These are phyloP conservation scores for Chrysopilus asiliformis DNA, from an alignment of 2,888 invertebrate genomes.

Conservation along the genomic window DNA sequence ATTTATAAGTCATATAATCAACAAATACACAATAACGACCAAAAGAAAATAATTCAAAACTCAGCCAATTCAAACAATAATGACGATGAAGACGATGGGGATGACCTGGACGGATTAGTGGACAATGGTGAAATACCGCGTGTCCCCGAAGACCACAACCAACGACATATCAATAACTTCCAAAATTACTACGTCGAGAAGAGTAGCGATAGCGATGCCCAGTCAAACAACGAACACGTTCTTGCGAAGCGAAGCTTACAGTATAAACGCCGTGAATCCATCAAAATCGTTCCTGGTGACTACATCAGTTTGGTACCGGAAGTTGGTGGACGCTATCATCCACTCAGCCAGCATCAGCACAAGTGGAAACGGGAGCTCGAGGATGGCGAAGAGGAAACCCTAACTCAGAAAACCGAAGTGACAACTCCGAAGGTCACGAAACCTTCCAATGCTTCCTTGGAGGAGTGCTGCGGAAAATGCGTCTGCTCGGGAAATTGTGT, in stretches of 20 bases:
- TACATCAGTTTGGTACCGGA: conserved; percentile 18
- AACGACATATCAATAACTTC: conserved; percentile 2
- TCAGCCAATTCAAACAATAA: conserved; percentile 2
- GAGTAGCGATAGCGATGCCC: conserved; percentile 3
- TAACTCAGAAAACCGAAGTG: no score
- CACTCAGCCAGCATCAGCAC: conserved; percentile 13
- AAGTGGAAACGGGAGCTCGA: conserved; percentile 16
- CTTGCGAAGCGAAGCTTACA: conserved; percentile 15
- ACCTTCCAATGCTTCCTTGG: no score
- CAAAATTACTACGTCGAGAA: conserved; percentile 7
- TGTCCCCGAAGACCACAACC: conserved; percentile 3
- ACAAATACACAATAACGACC: background rate
- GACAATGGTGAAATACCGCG: conserved; percentile 3
- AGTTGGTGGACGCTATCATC: conserved; percentile 7
- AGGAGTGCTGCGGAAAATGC: no score
- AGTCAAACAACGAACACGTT: conserved; percentile 5
- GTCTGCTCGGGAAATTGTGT: no score
- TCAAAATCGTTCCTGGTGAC: conserved; percentile 20
- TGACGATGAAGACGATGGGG: conserved; percentile 3
- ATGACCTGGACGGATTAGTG: background rate
- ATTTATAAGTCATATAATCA: conserved; percentile 4
- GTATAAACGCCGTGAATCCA: conserved; percentile 16
- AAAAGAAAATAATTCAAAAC: conserved; percentile 1
- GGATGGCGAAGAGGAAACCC: no score
- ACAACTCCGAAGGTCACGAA: no score